phyloP scores from a whole-genome alignment of 2,797 vertebrate species.

The Oophaga sylvatica region DNA sequence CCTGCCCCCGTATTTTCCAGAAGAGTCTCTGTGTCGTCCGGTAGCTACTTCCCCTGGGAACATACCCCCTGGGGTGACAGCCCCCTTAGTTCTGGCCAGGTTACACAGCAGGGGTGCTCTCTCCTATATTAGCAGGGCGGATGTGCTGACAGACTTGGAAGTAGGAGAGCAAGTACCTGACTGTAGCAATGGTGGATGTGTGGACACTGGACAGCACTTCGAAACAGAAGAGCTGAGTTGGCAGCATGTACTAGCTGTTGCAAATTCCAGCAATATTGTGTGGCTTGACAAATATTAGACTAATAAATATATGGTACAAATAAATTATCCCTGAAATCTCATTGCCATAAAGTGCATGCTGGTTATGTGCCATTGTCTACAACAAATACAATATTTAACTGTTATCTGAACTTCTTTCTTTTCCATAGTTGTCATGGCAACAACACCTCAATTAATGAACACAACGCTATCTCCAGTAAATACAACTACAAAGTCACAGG shows the following conservation, averaged over 20 bases:
- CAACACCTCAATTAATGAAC: constrained; percentile 50
- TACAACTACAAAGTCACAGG: constrained; percentile 77
- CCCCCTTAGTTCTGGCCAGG: too few species aligned
- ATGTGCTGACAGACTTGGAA: too few species aligned
- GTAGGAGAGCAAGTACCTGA: too few species aligned
- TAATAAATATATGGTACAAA: neutral
- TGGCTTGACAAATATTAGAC: neutral
- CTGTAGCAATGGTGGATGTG: too few species aligned
- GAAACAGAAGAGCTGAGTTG: neutral
- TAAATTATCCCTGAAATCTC: neutral
- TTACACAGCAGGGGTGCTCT: too few species aligned
- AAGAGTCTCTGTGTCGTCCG: too few species aligned
- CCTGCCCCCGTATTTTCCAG: too few species aligned
- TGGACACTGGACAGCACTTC: too few species aligned
- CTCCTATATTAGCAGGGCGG: too few species aligned
- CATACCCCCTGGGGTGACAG: too few species aligned
- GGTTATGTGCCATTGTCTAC: neutral
- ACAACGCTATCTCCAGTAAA: constrained; percentile 66
- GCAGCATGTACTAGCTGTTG: neutral
- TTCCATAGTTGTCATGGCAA: constrained; percentile 57
- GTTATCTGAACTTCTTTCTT: constrained; percentile 18
- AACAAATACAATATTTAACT: constrained; percentile 19
- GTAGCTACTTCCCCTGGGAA: too few species aligned
- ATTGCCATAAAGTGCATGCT: neutral
- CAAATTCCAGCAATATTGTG: neutral